A percentile compares a stretch with the other conserved stretches of the same genome.
phyloP scores from a whole-genome alignment of 2,113 vertebrate genomes.

The Sorex fumeus region DNA sequence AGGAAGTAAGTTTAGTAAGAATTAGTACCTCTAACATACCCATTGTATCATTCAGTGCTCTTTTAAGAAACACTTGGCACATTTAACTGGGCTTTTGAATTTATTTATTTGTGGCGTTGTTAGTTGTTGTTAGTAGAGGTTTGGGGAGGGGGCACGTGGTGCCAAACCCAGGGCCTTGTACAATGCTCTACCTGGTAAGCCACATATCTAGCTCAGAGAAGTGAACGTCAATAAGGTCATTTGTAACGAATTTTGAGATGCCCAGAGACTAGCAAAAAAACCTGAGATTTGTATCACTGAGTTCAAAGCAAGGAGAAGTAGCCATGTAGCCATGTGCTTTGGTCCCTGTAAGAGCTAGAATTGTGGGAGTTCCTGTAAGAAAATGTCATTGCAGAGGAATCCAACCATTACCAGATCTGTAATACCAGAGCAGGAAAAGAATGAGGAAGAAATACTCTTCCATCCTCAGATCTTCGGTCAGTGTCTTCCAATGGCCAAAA shows the following conservation, averaged over 20 bases:
- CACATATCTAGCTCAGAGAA: background rate
- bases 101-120: no score
- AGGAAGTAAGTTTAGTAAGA: background rate
- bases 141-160: no score
- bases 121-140: no score
- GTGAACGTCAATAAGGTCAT: background rate
- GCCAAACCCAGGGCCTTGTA: no score
- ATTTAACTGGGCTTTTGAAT: background rate
- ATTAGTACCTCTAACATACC: background rate
- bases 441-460: background rate
- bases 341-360: background rate
- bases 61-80: background rate
- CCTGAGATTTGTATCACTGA: background rate
- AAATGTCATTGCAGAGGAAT: background rate
- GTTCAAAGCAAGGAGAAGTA: constrained; percentile 17
- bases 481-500: background rate
- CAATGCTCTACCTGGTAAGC: no score
- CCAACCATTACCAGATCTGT: background rate
- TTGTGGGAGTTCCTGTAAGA: background rate
- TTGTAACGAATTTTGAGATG: background rate
- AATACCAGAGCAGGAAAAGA: background rate
- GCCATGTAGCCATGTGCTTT: no score
- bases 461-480: background rate
- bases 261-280: background rate
- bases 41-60: background rate